phyloP scores from a whole-genome alignment of 2,113 vertebrate species.

The Galemys pyrenaicus region DNA sequence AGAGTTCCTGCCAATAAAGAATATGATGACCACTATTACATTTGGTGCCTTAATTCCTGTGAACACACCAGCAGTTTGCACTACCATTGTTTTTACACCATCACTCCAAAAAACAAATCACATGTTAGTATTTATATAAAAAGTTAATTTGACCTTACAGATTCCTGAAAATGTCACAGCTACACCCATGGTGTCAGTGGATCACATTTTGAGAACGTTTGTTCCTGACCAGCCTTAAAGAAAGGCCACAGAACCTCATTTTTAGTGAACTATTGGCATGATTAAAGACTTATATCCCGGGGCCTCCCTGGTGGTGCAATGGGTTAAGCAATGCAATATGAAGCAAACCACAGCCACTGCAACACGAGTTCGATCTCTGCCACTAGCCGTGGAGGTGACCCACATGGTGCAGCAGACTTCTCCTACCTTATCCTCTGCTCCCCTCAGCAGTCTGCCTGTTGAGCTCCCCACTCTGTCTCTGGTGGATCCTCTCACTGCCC shows the following conservation, averaged over 20 bases:
- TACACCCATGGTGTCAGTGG: neutral
- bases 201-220: neutral
- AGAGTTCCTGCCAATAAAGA: neutral
- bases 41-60: neutral
- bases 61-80: neutral
- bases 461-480: too few relatives aligned
- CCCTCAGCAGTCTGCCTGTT: too few relatives aligned
- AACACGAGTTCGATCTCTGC: too few relatives aligned
- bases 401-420: too few relatives aligned
- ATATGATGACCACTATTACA: too few relatives aligned
- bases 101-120: neutral
- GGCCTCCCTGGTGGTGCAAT: too few relatives aligned
- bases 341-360: too few relatives aligned
- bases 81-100: neutral
- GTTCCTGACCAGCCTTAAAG: neutral
- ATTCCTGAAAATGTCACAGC: neutral
- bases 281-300: neutral
- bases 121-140: neutral
- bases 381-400: too few relatives aligned
- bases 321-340: too few relatives aligned
- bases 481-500: too few relatives aligned
- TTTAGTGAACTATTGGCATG: neutral
- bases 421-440: too few relatives aligned
- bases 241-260: neutral
- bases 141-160: neutral